Base-by-base conservation (phyloP, 2,797 vertebrate species). In the Hippoglossus hippoglossus region DNA sequence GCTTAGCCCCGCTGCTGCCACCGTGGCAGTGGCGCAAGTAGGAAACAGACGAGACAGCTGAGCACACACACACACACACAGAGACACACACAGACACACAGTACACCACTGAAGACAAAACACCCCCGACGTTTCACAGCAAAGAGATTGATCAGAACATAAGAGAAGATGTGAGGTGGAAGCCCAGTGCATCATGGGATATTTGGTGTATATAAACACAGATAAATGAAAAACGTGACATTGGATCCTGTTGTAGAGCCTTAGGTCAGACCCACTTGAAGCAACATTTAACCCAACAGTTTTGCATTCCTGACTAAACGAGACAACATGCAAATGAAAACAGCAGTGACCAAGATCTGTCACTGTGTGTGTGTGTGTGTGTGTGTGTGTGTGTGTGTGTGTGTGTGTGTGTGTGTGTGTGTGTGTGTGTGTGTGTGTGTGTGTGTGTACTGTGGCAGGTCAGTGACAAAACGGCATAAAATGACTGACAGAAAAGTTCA, bases 341-440 rank as follows among this genome's bases (percentile, higher is more conserved):
- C 53, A 82, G 36, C 69, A 64, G 25, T 64, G 83, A 93, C 93
- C 90, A 94, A 89, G 71, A 62, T 85, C 74, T 88, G 92, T 94
- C 94, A 92, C 91, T 93, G 87, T 84, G 88, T 91, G 91, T 88
- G 41, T 44, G 41, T 44, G 41, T 44, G 41, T 44, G 41, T 44
- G 41, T 44, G 41, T 46, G 28, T 8, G 9, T 19, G 19, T 1
- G 63, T 49, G 68, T 26, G 50, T 36, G 54, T 46, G 34, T 15
- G 53, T 61, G 57, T 88, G 89, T 85, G 31, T 13, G 16, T 39
- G 36, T 39, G 36, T 39, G 36, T 39, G 36, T 39, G 36, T 46
- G 26, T 8, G 54, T 46, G 34, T 15, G 53, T 61, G 57, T 88
- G 89, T 85, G 31, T 13, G 16, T 39, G 36, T 39, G 36, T 39